phyloP scores from a whole-genome alignment of 1,140 invertebrate species.

The Epicauta chinensis region DNA sequence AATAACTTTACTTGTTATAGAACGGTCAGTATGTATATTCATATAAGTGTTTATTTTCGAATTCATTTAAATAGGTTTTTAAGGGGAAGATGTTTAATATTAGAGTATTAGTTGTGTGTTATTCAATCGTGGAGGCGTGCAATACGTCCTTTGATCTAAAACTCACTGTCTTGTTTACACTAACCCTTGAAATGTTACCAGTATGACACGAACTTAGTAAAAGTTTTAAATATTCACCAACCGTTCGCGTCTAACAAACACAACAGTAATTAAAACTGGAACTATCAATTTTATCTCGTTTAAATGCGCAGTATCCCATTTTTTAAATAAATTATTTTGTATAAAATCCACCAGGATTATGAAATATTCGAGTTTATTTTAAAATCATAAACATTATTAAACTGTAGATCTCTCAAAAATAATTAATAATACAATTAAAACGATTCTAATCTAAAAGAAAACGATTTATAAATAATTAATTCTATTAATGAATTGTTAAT shows the following conservation, averaged over 20 bases:
- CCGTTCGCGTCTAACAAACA: conserved; percentile 19
- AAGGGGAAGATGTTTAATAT: conserved; percentile 7
- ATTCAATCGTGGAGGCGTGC: conserved; percentile 19
- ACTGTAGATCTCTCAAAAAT: too few relatives aligned
- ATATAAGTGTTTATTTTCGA: conserved; percentile 22
- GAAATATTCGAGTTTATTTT: too few relatives aligned
- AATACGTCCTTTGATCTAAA: conserved; percentile 17
- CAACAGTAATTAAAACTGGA: conserved; percentile 17
- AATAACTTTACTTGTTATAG: too few relatives aligned
- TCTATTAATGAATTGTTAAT: too few relatives aligned
- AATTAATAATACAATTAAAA: too few relatives aligned
- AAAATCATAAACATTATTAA: too few relatives aligned
- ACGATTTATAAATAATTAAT: too few relatives aligned
- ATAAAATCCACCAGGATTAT: too few relatives aligned
- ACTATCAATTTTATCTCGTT: too few relatives aligned
- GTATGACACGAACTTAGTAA: conserved; percentile 20
- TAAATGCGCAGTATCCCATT: too few relatives aligned
- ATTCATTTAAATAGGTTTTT: conserved; percentile 9
- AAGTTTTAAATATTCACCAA: conserved; percentile 25
- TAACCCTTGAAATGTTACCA: conserved; percentile 4
- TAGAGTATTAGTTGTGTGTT: conserved; percentile 19
- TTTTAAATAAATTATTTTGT: too few relatives aligned
- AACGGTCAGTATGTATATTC: conserved; percentile 15
- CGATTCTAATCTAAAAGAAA: too few relatives aligned
- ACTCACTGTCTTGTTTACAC: conserved; percentile 20